Evolutionary conservation across 2,113 vertebrate genomes (phyloP).

Genomic region (Corvus moneduloides): DNA sequence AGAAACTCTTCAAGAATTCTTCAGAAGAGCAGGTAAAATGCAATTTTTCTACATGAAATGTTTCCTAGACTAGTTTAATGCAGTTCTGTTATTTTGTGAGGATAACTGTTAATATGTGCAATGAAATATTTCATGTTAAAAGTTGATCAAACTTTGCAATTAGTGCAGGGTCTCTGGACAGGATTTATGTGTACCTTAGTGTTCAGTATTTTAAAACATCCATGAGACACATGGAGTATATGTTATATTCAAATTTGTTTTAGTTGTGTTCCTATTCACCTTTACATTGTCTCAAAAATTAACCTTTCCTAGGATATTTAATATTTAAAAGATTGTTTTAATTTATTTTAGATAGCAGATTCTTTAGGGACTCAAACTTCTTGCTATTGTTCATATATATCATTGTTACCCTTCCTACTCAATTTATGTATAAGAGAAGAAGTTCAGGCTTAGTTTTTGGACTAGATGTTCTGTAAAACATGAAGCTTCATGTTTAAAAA

Average conservation of each 20-base stretch:
- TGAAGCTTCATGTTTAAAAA: not conserved
- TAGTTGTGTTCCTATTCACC: not conserved
- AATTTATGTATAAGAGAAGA: not conserved
- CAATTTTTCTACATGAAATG: not conserved
- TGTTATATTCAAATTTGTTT: not conserved
- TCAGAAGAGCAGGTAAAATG: slow-evolving; percentile 56
- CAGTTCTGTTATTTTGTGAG: not conserved
- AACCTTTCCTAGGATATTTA: not conserved
- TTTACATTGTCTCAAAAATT: not conserved
- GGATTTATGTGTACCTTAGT: not conserved
- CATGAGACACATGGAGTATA: not conserved
- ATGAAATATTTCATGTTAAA: not conserved
- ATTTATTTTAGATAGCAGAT: not conserved
- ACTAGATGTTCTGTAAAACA: not conserved
- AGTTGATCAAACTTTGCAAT: not conserved
- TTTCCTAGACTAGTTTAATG: not conserved
- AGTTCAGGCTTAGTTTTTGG: not conserved
- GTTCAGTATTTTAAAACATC: not conserved
- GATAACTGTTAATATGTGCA: not conserved
- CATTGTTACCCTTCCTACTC: not conserved
- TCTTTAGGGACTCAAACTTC: not conserved
- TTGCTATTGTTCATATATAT: not conserved
- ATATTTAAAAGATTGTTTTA: not conserved
- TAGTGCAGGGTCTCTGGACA: not conserved
- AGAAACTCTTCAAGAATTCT: not conserved